These are phyloP conservation scores for Neomonachus schauinslandi DNA, from an alignment of 2,113 vertebrate species.

Conservation along the genomic window DNA sequence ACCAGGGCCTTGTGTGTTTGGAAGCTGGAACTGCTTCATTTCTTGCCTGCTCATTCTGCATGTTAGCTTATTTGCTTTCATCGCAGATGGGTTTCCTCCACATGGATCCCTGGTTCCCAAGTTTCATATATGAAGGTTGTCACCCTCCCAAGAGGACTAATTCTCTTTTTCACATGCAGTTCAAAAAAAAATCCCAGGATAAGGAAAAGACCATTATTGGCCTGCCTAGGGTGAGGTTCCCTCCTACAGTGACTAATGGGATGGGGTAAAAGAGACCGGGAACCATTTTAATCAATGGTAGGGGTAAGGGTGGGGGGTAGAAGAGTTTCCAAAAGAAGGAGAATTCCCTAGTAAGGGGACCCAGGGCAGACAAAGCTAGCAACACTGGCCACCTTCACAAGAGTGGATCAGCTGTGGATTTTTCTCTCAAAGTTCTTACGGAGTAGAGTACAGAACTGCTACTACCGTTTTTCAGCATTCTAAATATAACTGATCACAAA, in stretches of 20 bases:
- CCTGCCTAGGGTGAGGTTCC: not conserved
- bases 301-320: not conserved
- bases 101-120: not conserved
- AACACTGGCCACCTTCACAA: not conserved
- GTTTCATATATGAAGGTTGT: not conserved
- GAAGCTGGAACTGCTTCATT: not conserved
- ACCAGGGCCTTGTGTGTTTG: not conserved
- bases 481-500: not conserved
- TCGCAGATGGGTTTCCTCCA: not conserved
- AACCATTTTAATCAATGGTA: not conserved
- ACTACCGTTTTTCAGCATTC: not conserved
- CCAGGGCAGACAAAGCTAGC: not conserved
- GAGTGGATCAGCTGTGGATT: not conserved
- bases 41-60: not conserved
- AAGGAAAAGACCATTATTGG: not conserved
- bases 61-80: not conserved
- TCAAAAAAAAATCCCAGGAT: not conserved
- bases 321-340: not conserved
- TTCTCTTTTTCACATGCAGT: not conserved
- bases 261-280: not conserved
- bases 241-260: not conserved
- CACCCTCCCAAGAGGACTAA: not conserved
- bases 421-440: not conserved
- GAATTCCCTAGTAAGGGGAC: not conserved
- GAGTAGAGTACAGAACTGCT: not conserved